Base-by-base conservation (phyloP, 2,888 invertebrate genomes). In the Margaritifera margaritifera region DNA sequence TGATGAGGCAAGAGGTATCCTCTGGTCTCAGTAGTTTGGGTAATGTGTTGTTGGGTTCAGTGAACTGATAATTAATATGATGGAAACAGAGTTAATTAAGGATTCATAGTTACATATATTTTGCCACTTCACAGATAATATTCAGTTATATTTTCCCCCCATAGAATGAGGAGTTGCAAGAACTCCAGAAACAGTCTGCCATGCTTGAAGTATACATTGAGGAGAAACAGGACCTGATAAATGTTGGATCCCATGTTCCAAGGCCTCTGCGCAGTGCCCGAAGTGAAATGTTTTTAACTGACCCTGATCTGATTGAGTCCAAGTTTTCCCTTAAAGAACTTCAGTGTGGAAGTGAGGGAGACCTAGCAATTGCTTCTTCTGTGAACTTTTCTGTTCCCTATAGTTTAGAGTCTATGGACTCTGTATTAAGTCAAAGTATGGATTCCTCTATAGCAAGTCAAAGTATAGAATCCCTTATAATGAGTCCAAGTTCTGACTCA, bases 161-260 rank as follows among this genome's bases (percentile, higher is more conserved):
- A 15, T 42, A 81, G 77, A 62, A 74, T 62, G 75, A 76, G 65
- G 72, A 78, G 57, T 57, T 81, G n/a, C 66, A 72, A n/a, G 70
- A 75, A 19, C 76, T 85, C 4, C 70, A 78, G 53, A 69, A 74
- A 22, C 74, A 82, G 57, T 78, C 82, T 63, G 79, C 82, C 55
- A 82, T 84, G 72, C 68, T 86, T 54, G 80, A 84, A 64, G 71
- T 81, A 20, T 86, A 83, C 62, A 77, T 86, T 55, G 82, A 84
- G 70, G 85, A 86, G 74, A 85, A 83, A 61, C 73, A 82, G 64
- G 84, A 84, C 54, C 68, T 86, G 52, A 65, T 78, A 54, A 78
- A 76, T 54, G 85, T 86, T 1, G 65, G 69, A 11, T 57, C 71
- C 18, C 81, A 79, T 52, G 69, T 67, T 22, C 85, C 84, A 15